Evolutionary conservation across 2,888 invertebrate species (phyloP).

Genomic region (Zhuqinia jingwanae): DNA sequence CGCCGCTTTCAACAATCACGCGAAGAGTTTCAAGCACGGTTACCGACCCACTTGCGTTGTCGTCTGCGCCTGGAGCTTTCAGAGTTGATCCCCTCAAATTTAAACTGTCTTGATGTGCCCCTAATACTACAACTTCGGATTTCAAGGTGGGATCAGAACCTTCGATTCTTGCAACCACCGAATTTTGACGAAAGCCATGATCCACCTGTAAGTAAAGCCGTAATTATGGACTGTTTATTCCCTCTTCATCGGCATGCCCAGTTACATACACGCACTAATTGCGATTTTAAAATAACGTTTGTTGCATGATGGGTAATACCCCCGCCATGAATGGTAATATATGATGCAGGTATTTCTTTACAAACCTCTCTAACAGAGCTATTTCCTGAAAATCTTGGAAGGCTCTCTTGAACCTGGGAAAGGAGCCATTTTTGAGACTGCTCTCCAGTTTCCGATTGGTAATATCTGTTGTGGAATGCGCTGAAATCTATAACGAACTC

Average conservation of each 20-base stretch:
- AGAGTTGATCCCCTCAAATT: slow-evolving; percentile 26
- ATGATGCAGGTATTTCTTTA: no score
- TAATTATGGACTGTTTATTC: no score
- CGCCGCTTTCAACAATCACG: slow-evolving; percentile 51
- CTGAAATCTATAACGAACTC: slow-evolving; percentile 50
- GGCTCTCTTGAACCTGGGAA: slow-evolving; percentile 31
- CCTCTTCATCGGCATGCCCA: no score
- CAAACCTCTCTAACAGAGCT: slow-evolving; percentile 40
- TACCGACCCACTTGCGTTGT: slow-evolving; percentile 70
- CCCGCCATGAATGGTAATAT: no score
- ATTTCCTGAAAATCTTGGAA: slow-evolving; percentile 52
- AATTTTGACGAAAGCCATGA: slow-evolving; percentile 60
- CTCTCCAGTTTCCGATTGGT: slow-evolving; percentile 45
- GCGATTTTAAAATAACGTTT: no score
- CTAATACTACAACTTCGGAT: slow-evolving; percentile 63
- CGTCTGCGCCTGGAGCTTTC: slow-evolving; percentile 70
- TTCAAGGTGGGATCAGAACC: slow-evolving; percentile 59
- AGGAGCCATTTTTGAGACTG: slow-evolving; percentile 62
- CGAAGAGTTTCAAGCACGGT: slow-evolving; percentile 66
- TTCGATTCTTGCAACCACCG: slow-evolving; percentile 68
- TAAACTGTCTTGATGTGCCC: slow-evolving; percentile 71
- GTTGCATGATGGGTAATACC: no score
- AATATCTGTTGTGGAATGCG: slow-evolving; percentile 59
- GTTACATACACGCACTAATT: no score
- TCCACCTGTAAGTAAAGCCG: no score